phyloP scores from a whole-genome alignment of 2,888 invertebrate genomes.

The Clostera curtula region DNA sequence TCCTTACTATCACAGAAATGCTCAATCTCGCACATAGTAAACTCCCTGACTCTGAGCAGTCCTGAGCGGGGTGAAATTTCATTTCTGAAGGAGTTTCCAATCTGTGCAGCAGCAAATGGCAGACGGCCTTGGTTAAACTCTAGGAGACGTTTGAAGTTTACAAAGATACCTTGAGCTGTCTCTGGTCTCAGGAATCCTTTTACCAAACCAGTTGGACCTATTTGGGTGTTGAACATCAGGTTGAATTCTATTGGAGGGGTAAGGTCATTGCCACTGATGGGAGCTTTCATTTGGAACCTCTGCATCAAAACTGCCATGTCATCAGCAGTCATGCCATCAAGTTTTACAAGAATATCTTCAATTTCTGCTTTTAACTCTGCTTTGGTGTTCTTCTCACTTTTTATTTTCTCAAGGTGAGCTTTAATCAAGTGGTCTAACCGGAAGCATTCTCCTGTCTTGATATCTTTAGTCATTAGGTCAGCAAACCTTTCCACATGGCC shows the following conservation, averaged over 20 bases:
- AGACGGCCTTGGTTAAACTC: slow-evolving; percentile 97
- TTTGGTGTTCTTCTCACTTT: slow-evolving; percentile 87
- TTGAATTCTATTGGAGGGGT: slow-evolving; percentile 98
- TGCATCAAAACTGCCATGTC: slow-evolving; percentile 91
- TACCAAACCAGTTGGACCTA: slow-evolving; percentile 95
- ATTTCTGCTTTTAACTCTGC: slow-evolving; percentile 82
- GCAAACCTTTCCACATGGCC: slow-evolving; percentile 99
- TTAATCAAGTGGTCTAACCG: slow-evolving; percentile 98
- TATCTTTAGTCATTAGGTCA: slow-evolving; percentile 99
- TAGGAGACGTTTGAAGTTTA: slow-evolving; percentile 97
- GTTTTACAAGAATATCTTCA: slow-evolving; percentile 84
- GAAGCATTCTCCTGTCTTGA: slow-evolving; percentile 97
- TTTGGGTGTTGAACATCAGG: slow-evolving; percentile 98
- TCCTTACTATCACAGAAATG: slow-evolving; percentile 98
- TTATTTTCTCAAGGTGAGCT: slow-evolving; percentile 90
- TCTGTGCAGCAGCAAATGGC: slow-evolving; percentile 99
- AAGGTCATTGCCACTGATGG: slow-evolving; percentile 94
- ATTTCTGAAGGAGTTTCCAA: slow-evolving; percentile 98
- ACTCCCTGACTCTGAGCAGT: slow-evolving; percentile 95
- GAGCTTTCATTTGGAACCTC: slow-evolving; percentile 95
- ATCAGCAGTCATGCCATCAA: slow-evolving; percentile 93
- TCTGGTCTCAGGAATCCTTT: slow-evolving; percentile 98
- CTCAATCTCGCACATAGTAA: slow-evolving; percentile 99
- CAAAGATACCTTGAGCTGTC: slow-evolving; percentile 99
- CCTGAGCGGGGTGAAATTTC: slow-evolving; percentile 99